Conservation (phyloP, 2,113 vertebrate species). For the Danionella cerebrum region DNA sequence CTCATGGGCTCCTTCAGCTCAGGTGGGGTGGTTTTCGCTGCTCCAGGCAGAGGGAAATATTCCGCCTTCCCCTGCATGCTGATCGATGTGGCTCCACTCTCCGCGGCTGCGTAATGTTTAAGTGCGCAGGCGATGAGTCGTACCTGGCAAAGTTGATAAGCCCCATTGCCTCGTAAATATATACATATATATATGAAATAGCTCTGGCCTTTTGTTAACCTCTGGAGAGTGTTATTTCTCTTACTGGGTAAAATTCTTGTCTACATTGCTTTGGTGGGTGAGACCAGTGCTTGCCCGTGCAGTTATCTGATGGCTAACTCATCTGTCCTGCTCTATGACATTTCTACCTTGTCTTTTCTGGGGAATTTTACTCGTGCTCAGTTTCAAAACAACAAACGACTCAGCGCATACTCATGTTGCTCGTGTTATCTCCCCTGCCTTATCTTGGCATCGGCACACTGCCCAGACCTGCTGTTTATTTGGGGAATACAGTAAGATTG, state of each 20-base stretch:
- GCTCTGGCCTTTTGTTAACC: neutral
- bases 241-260: slow-evolving; percentile 16
- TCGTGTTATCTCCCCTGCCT: slow-evolving; percentile 15
- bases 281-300: slow-evolving; percentile 13
- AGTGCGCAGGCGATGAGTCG: no score
- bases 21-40: no score
- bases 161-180: no score
- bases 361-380: slow-evolving; percentile 19
- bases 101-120: no score
- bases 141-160: no score
- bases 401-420: neutral
- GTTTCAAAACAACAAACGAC: neutral
- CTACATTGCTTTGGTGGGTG: slow-evolving; percentile 7
- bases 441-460: slow-evolving; percentile 26
- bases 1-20: no score
- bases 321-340: slow-evolving; percentile 17
- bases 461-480: slow-evolving; percentile 27
- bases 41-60: no score
- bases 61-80: no score
- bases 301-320: slow-evolving; percentile 7
- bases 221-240: neutral
- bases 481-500: neutral
- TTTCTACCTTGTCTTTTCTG: slow-evolving; percentile 25
- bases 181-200: neutral
- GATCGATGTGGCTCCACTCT: no score